Conservation (phyloP, 2,113 vertebrate species). For the Corvus moneduloides region DNA sequence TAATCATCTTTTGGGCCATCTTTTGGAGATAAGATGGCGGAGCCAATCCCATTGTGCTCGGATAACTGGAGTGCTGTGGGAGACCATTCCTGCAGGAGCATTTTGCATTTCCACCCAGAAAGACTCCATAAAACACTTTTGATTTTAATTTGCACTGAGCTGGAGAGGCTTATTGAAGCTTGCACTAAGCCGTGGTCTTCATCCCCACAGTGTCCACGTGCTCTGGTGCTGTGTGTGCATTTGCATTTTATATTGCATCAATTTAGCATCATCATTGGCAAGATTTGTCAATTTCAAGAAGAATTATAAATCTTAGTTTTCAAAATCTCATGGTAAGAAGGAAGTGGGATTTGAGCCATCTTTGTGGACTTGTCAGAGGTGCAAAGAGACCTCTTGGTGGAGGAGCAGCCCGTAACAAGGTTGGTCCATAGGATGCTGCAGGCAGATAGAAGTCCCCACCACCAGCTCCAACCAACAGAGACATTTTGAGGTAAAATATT, state of each 20-base stretch:
- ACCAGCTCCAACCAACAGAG: background rate
- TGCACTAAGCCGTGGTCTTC: accelerated
- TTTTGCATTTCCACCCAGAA: background rate
- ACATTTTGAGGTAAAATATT: background rate
- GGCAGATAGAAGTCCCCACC: background rate
- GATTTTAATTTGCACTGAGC: background rate
- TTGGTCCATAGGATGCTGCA: background rate
- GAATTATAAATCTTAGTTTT: background rate
- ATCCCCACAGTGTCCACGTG: accelerated
- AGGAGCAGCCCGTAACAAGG: background rate
- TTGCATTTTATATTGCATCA: background rate
- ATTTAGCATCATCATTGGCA: accelerated
- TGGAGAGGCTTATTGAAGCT: background rate
- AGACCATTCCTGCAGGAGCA: background rate
- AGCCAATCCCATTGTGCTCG: background rate
- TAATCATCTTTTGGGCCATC: background rate
- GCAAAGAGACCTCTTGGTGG: background rate
- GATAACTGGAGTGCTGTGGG: background rate
- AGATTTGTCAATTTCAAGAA: background rate
- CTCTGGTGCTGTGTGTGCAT: background rate
- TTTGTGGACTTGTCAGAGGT: background rate
- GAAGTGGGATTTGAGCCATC: background rate
- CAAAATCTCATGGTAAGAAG: background rate
- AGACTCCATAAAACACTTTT: background rate
- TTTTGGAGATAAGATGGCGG: background rate